Percentiles rank a stretch among this genome's conserved stretches.
These are phyloP conservation scores for Numenius arquata DNA, from an alignment of 2,113 vertebrate genomes.

Conservation along the genomic window DNA sequence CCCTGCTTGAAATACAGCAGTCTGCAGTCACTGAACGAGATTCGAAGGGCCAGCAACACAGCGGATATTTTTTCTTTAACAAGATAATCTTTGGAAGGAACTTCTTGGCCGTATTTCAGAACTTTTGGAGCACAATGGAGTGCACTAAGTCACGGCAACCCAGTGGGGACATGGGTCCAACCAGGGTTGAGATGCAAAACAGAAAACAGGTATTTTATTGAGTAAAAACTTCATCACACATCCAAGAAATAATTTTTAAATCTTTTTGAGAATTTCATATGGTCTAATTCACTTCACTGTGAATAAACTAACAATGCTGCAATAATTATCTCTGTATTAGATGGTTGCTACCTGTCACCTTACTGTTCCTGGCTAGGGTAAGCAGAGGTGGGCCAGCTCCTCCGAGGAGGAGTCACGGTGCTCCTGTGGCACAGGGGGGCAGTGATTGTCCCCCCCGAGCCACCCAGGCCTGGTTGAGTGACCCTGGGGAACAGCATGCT, in stretches of 20 bases:
- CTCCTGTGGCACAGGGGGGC: conserved; percentile 59
- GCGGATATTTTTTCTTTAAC: background rate
- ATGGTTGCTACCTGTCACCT: background rate
- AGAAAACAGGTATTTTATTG: background rate
- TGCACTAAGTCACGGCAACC: background rate
- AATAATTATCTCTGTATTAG: background rate
- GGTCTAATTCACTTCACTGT: background rate
- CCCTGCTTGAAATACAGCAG: background rate
- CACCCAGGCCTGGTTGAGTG: conserved; percentile 70
- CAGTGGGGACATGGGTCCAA: background rate
- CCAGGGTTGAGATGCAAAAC: background rate
- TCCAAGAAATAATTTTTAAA: background rate
- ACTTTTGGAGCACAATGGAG: background rate
- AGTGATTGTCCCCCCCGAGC: conserved; percentile 55
- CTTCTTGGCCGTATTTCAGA: background rate
- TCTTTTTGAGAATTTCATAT: background rate
- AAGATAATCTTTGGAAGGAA: background rate
- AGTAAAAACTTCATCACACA: background rate
- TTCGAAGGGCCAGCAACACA: background rate
- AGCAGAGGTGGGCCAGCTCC: conserved; percentile 73
- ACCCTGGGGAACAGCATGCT: conserved; percentile 60
- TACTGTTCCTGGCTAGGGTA: conserved; percentile 47
- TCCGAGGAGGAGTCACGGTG: conserved; percentile 57
- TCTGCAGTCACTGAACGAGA: background rate
- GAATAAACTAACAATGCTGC: background rate